Evolutionary conservation across 2,797 vertebrate genomes (phyloP).

Genomic region (Myiotriccus ornatus): DNA sequence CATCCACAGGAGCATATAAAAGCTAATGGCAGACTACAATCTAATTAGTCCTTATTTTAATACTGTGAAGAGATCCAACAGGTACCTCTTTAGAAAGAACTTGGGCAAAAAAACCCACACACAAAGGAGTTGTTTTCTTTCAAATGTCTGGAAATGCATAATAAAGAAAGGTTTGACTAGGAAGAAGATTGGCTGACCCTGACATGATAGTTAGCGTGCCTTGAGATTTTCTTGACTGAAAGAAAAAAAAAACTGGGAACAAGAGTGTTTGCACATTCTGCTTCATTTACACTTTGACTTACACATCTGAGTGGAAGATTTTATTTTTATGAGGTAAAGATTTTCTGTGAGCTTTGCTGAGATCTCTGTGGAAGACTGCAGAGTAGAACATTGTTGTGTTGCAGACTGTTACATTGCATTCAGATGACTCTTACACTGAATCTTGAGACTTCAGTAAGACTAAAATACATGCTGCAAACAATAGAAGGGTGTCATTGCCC

Average conservation of each 20-base stretch:
- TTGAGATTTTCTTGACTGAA: background rate
- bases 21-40: background rate
- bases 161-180: background rate
- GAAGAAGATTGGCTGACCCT: background rate
- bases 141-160: background rate
- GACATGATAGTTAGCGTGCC: background rate
- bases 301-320: background rate
- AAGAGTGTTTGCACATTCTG: background rate
- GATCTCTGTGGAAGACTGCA: background rate
- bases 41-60: background rate
- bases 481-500: background rate
- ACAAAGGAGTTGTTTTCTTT: background rate
- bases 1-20: background rate
- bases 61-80: background rate
- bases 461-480: background rate
- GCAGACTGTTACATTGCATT: background rate
- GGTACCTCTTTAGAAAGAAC: background rate
- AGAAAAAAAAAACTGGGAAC: background rate
- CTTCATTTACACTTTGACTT: background rate
- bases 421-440: background rate
- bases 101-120: background rate
- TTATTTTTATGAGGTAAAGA: background rate
- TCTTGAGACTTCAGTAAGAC: background rate
- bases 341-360: background rate
- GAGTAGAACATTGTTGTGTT: background rate